Conservation (phyloP, 1,140 invertebrate species). For the Lethrus apterus region DNA sequence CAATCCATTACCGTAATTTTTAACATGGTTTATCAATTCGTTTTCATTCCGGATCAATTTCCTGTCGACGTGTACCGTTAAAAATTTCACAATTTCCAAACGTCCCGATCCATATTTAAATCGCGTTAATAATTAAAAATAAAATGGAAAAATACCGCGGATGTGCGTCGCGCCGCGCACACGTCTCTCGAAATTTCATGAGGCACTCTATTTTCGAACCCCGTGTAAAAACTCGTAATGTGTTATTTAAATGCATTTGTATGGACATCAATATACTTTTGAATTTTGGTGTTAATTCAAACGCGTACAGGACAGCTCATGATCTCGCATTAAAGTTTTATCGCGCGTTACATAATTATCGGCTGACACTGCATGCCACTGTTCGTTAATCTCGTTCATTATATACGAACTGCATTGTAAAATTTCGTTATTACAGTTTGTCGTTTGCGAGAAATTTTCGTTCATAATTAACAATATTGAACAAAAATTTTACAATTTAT, state of each 20-base stretch:
- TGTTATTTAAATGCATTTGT: conserved; percentile 30
- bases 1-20: conserved; percentile 31
- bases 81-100: conserved; percentile 20
- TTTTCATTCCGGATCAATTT: conserved; percentile 28
- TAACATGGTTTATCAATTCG: conserved; percentile 33
- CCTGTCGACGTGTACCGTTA: conserved; percentile 23
- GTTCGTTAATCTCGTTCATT: no score
- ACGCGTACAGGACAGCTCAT: not conserved
- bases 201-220: conserved; percentile 18
- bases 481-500: no score
- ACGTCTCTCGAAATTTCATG: conserved; percentile 20
- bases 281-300: conserved; percentile 20
- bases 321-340: conserved; percentile 14
- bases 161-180: not conserved
- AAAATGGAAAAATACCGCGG: conserved; percentile 20
- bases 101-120: conserved; percentile 9
- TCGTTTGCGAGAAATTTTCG: no score
- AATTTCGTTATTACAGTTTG: no score
- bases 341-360: conserved; percentile 7
- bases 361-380: no score
- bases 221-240: conserved; percentile 21
- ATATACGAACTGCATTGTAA: no score
- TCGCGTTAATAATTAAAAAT: conserved; percentile 24
- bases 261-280: conserved; percentile 27
- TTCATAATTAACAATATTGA: no score